Evolutionary conservation across 2,113 vertebrate genomes (phyloP).

Genomic region (Corythaeola cristata): DNA sequence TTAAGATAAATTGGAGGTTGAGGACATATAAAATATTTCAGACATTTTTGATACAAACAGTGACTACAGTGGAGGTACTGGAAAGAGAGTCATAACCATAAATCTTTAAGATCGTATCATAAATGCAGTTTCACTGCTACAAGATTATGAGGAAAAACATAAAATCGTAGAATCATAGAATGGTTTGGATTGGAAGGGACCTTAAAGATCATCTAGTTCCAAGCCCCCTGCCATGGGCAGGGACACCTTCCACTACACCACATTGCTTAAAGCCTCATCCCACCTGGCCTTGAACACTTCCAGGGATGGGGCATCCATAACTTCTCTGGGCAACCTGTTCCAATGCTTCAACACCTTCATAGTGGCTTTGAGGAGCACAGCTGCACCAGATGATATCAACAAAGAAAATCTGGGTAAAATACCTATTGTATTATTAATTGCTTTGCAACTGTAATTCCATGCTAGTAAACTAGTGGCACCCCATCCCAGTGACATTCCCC

Average conservation of each 20-base stretch:
- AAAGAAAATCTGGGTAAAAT: neutral
- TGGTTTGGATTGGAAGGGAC: no score
- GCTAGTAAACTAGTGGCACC: neutral
- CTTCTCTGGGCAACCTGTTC: no score
- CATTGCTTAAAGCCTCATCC: no score
- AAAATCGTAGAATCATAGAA: no score
- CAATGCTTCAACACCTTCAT: no score
- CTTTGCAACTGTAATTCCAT: neutral
- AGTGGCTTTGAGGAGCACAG: neutral
- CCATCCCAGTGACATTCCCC: neutral
- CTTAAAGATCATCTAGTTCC: no score
- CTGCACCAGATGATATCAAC: neutral
- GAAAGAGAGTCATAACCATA: neutral
- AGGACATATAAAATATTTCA: neutral
- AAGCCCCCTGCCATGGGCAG: no score
- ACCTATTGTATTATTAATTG: neutral
- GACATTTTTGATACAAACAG: neutral
- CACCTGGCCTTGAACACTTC: no score
- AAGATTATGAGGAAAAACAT: neutral
- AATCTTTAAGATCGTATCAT: neutral
- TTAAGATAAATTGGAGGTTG: neutral
- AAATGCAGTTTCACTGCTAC: neutral
- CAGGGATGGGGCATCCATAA: no score
- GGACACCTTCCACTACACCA: no score
- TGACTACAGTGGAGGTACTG: neutral